Percentiles rank a stretch among this genome's conserved stretches.
phyloP scores from a whole-genome alignment of 2,888 invertebrate genomes.

The Sinopyrophorus schimmeli region DNA sequence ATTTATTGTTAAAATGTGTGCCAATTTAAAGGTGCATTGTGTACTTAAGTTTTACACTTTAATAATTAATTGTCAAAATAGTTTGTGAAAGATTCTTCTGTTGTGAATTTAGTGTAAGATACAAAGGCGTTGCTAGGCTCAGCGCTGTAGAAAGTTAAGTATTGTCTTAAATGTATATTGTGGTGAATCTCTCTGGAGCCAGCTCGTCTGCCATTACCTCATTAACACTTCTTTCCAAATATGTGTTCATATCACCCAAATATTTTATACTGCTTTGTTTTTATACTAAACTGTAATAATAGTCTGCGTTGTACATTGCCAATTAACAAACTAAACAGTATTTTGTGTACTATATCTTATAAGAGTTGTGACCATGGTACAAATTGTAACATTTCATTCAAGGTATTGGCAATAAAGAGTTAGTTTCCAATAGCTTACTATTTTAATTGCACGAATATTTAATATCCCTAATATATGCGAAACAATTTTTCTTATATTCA shows the following conservation, averaged over 20 bases:
- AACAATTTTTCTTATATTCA: too few relatives aligned
- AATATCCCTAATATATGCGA: too few relatives aligned
- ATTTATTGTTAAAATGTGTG: conserved; percentile 36
- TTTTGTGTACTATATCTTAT: conserved; percentile 30
- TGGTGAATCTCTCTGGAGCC: conserved; percentile 46
- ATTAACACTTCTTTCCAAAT: conserved; percentile 48
- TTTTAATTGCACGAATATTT: too few relatives aligned
- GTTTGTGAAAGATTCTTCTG: conserved; percentile 34
- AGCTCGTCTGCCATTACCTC: conserved; percentile 51
- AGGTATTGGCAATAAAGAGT: conserved; percentile 57
- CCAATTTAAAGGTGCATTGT: conserved; percentile 47
- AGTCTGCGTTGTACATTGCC: conserved; percentile 39
- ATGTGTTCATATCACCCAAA: conserved; percentile 52
- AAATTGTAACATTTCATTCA: conserved; percentile 49
- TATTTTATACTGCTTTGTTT: conserved; percentile 48
- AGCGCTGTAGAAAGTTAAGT: conserved; percentile 32
- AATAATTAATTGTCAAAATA: conserved; percentile 33
- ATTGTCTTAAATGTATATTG: conserved; percentile 45
- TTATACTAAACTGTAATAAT: conserved; percentile 39
- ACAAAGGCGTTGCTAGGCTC: conserved; percentile 30
- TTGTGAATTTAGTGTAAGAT: conserved; percentile 35
- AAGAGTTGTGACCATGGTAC: conserved; percentile 45
- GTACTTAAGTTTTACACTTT: conserved; percentile 46
- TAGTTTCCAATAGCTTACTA: conserved; percentile 50
- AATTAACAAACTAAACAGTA: conserved; percentile 40